These are phyloP conservation scores for Apogon talboti DNA, from an alignment of 2,797 vertebrate genomes.

Conservation along the genomic window DNA sequence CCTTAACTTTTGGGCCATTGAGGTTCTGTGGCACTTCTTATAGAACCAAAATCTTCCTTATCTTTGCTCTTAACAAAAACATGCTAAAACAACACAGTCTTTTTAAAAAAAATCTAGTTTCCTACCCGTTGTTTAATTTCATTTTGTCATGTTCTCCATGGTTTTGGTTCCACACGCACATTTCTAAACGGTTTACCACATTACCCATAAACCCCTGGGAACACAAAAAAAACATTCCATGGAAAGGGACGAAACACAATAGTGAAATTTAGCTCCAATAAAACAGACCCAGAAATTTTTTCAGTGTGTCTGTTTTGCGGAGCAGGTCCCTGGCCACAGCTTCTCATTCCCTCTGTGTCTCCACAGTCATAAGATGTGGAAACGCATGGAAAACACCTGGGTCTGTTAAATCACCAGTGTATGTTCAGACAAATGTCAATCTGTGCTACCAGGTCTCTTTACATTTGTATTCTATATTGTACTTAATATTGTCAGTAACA, in stretches of 20 bases:
- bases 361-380: constrained; percentile 7
- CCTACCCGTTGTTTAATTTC: constrained; percentile 60
- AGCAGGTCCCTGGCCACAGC: constrained; percentile 41
- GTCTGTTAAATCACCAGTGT: constrained; percentile 5
- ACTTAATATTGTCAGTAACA: neutral
- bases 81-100: constrained; percentile 53
- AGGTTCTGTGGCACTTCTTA: constrained; percentile 36
- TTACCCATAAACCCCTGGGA: constrained; percentile 70
- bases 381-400: constrained; percentile 45
- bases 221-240: constrained; percentile 62
- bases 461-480: neutral
- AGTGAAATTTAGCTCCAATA: constrained; percentile 61
- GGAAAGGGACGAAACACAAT: constrained; percentile 60
- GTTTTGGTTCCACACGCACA: constrained; percentile 59
- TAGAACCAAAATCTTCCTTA: constrained; percentile 50
- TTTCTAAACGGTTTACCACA: constrained; percentile 66
- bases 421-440: neutral
- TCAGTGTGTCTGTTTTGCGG: constrained; percentile 34
- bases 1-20: constrained; percentile 21
- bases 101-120: constrained; percentile 59
- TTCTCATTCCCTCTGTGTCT: constrained; percentile 32
- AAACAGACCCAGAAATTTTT: constrained; percentile 53
- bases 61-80: constrained; percentile 42
- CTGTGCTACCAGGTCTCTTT: neutral
- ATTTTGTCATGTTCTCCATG: constrained; percentile 60